Conservation (phyloP, 2,888 invertebrate genomes). For the Aethes cnicana region DNA sequence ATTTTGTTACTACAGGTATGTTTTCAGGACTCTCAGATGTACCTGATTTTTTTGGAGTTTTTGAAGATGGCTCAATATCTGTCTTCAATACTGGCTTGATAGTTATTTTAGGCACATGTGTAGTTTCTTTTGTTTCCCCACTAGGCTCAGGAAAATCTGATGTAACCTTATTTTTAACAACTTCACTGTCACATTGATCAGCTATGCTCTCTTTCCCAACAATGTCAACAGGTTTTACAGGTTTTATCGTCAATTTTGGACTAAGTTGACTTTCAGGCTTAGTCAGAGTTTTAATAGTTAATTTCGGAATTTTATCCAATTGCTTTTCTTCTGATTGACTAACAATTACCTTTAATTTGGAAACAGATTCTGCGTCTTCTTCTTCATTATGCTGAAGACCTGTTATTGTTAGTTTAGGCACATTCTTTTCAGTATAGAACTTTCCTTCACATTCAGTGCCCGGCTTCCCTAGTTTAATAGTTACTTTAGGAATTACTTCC, state of each 20-base stretch:
- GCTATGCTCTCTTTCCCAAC: constrained; percentile 44
- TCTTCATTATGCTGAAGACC: constrained; percentile 36
- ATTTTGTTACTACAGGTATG: constrained; percentile 69
- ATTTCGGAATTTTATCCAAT: constrained; percentile 68
- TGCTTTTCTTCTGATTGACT: constrained; percentile 64
- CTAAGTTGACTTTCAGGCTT: constrained; percentile 67
- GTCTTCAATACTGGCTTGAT: constrained; percentile 75
- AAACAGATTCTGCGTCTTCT: constrained; percentile 46
- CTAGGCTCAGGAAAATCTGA: constrained; percentile 52
- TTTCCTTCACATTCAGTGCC: constrained; percentile 72
- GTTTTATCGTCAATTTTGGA: constrained; percentile 78
- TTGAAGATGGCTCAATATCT: constrained; percentile 49
- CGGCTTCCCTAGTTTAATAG: constrained; percentile 73
- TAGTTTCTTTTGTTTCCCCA: constrained; percentile 58
- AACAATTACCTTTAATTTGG: constrained; percentile 67
- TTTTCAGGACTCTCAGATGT: constrained; percentile 59
- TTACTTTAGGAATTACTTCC: constrained; percentile 72
- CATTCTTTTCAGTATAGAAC: constrained; percentile 71
- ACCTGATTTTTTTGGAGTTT: constrained; percentile 51
- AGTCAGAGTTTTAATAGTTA: constrained; percentile 69
- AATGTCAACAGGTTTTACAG: constrained; percentile 64
- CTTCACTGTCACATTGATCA: constrained; percentile 41
- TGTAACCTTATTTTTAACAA: constrained; percentile 56
- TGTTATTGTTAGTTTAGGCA: constrained; percentile 59
- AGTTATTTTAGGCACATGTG: constrained; percentile 82